Base-by-base conservation (phyloP, 2,113 vertebrate genomes). In the Urocynchramus pylzowi region DNA sequence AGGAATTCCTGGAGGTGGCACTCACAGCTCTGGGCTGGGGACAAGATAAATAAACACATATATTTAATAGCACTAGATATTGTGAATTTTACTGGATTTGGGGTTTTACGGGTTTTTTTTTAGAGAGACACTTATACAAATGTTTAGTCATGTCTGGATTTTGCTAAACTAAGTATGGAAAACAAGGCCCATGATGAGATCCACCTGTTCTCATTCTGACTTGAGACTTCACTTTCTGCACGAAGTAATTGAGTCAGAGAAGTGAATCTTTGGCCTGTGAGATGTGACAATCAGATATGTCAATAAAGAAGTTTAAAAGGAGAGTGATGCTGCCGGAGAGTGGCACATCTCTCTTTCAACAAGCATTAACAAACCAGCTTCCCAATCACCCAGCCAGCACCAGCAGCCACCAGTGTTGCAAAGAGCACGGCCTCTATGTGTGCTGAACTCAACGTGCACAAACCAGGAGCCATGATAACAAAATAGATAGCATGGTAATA, bases 361-460 rank as follows among this genome's bases (percentile, higher is more conserved):
- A 41, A 37, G 15, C 41, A 69, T 14, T 68, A 71, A 85, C 76
- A 84, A 68, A 18, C 20, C 11, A 23, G 8, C 13, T 76, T 69
- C 35, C 59, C 80, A 75, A 26, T 16, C 64, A 75, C 35, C 6
- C 73, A 73, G 39, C 7, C 31, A 35, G 44, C 27, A 31, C 41
- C 77, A 44, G n/a, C 18, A 73, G 45, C 44, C 54, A 45, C 4
- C n/a, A 65, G n/a, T 1, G 4, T 1, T 49, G 44, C 56, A n/a
- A 20, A 74, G 61, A 30, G 0, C 28, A 19, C 16, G 2, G 9
- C 45, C n/a, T 49, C 73, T 3, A 5, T 1, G 5, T 31, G 50
- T 30, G 31, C 15, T 16, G 27, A 70, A 15, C 42, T 39, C 39
- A 4, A 59, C 47, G 35, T 16, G 53, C 64, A 56, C 31, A 44